Conservation (phyloP, 2,797 vertebrate species). For the Chrysocyon brachyurus region DNA sequence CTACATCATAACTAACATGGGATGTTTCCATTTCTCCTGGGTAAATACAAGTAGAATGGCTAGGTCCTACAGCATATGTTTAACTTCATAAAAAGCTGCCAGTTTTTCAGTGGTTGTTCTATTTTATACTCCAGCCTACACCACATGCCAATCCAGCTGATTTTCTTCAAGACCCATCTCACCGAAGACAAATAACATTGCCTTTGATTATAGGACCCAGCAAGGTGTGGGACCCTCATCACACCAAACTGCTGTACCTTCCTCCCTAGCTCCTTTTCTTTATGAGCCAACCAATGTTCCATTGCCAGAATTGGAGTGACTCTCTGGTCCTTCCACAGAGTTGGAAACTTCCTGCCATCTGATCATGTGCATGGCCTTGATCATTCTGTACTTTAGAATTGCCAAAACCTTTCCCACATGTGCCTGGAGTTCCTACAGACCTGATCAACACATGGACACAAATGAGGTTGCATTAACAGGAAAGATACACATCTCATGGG, state of each 20-base stretch:
- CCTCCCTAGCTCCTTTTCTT: neutral
- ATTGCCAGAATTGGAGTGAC: neutral
- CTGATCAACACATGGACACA: neutral
- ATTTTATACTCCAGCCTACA: neutral
- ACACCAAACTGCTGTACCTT: neutral
- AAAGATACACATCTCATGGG: neutral
- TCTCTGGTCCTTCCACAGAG: neutral
- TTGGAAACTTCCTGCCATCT: neutral
- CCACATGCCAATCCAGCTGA: neutral
- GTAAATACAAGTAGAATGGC: neutral
- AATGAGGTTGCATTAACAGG: neutral
- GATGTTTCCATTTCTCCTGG: neutral
- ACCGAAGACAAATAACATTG: neutral
- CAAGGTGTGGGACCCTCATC: neutral
- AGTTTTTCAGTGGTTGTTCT: neutral
- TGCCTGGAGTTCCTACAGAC: neutral
- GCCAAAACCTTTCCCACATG: neutral
- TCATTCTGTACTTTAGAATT: neutral
- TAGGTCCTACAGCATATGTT: neutral
- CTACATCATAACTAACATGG: too few relatives aligned
- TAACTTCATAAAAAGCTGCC: slow-evolving; percentile 14
- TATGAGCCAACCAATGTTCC: neutral
- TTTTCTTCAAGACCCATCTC: neutral
- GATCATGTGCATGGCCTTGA: neutral
- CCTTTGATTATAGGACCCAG: neutral